phyloP scores from a whole-genome alignment of 92 coral and sea anemone genomes.

The Epizoanthus scotinus region DNA sequence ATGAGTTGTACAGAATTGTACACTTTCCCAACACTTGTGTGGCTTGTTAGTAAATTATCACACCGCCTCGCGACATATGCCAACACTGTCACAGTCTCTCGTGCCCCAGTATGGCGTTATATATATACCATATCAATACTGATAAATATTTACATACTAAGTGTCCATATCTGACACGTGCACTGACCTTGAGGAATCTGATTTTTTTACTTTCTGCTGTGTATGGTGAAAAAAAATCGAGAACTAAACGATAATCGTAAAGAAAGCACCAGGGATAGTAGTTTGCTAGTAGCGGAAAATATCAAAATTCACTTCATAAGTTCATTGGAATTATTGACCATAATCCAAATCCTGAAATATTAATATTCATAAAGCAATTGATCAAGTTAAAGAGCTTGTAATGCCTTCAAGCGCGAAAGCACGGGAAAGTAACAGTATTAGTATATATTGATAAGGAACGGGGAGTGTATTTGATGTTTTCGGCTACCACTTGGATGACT shows the following conservation, averaged over 20 bases:
- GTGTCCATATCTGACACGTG: background rate
- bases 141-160: constrained; percentile 36
- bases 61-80: constrained; percentile 21
- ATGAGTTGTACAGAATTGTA: background rate
- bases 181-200: constrained; percentile 9
- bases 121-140: constrained; percentile 26
- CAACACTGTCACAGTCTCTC: background rate
- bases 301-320: too few relatives aligned
- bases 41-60: constrained; percentile 6
- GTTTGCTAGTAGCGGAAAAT: background rate
- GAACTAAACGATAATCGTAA: background rate
- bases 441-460: background rate
- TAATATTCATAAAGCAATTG: background rate
- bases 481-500: too few relatives aligned
- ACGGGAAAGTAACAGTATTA: background rate
- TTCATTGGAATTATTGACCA: too few relatives aligned
- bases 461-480: background rate
- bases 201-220: background rate
- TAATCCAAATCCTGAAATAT: too few relatives aligned
- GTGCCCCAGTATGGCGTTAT: constrained; percentile 9
- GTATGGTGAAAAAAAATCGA: background rate
- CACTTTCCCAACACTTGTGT: constrained; percentile 1
- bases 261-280: background rate
- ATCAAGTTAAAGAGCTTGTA: background rate
- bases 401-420: constrained; percentile 2